A percentile compares a stretch with the other conserved stretches of the same genome.
phyloP scores from a whole-genome alignment of 2,797 vertebrate genomes.

The Hippoglossus hippoglossus region DNA sequence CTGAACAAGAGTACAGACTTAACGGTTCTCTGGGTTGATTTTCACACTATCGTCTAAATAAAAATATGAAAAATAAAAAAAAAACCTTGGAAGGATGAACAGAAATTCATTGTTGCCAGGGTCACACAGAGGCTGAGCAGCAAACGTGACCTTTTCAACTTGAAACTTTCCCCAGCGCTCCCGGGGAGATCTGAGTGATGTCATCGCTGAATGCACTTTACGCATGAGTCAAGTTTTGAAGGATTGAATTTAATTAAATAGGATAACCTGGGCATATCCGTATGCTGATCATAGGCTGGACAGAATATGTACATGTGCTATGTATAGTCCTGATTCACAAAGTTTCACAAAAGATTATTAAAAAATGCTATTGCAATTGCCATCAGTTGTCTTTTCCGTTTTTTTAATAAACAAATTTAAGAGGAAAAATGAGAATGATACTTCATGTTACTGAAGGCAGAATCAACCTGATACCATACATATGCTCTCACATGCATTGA shows the following conservation, averaged over 20 bases:
- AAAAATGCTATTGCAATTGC: no score
- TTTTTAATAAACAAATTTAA: no score
- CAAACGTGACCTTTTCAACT: constrained; percentile 34
- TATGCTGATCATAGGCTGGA: not conserved
- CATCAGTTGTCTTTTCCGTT: no score
- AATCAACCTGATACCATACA: no score
- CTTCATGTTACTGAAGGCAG: no score
- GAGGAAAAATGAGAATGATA: no score
- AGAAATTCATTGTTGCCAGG: not conserved
- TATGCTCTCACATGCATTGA: no score
- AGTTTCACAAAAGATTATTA: no score
- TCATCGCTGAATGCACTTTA: not conserved
- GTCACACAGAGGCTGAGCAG: not conserved
- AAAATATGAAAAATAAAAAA: not conserved
- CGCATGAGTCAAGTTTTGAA: not conserved
- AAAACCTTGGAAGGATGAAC: not conserved
- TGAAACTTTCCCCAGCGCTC: constrained; percentile 11
- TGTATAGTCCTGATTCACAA: no score
- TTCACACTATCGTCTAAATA: not conserved
- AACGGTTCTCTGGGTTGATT: not conserved
- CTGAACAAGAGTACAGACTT: not conserved
- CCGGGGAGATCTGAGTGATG: constrained; percentile 8
- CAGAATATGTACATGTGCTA: no score
- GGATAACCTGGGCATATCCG: not conserved
- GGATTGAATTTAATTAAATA: not conserved